phyloP scores from a whole-genome alignment of 2,888 invertebrate genomes.

The Epistrophe eligans region DNA sequence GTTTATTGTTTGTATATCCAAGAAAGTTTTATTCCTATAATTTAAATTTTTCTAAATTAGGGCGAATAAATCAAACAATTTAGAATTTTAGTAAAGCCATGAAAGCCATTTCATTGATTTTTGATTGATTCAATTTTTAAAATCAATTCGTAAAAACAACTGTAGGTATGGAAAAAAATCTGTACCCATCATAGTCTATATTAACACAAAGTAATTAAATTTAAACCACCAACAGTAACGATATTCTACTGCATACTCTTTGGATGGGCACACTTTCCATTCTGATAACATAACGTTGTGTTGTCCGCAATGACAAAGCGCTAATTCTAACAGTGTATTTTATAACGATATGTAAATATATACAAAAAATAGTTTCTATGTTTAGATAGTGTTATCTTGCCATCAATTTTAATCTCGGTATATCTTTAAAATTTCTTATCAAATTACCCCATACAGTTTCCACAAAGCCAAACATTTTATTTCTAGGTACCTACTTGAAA shows the following conservation, averaged over 20 bases:
- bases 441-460: too few relatives aligned
- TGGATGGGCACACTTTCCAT: neutral
- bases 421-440: neutral
- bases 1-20: too few relatives aligned
- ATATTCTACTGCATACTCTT: slow-evolving; percentile 1
- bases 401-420: neutral
- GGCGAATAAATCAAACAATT: too few relatives aligned
- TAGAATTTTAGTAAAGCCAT: too few relatives aligned
- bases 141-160: too few relatives aligned
- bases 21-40: too few relatives aligned
- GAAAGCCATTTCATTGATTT: too few relatives aligned
- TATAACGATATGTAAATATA: neutral
- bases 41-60: too few relatives aligned
- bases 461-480: neutral
- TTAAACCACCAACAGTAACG: neutral
- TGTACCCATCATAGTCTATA: too few relatives aligned
- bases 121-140: too few relatives aligned
- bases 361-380: neutral
- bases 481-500: neutral
- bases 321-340: neutral
- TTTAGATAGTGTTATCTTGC: too few relatives aligned
- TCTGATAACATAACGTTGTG: neutral
- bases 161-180: too few relatives aligned
- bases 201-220: neutral
- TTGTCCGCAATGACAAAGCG: neutral